Evolutionary conservation across 2,888 invertebrate species (phyloP).

Genomic region (Netelia inedita): DNA sequence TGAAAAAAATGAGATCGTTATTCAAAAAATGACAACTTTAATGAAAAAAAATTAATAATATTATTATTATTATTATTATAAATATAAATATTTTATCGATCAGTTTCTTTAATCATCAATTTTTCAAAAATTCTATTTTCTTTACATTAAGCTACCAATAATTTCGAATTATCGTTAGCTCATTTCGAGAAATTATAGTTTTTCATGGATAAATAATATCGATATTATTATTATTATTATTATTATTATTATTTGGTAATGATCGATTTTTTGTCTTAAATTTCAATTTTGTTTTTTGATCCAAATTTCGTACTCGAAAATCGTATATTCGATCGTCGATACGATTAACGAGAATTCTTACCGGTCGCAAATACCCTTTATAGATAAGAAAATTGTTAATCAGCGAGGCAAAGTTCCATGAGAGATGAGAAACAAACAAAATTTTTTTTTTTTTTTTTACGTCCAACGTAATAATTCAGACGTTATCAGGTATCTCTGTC

Average conservation of each 20-base stretch:
- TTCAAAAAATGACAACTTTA: not conserved
- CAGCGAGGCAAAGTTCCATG: too few species aligned
- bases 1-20: not conserved
- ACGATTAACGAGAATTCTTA: not conserved
- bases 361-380: too few species aligned
- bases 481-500: constrained; percentile 29
- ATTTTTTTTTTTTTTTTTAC: too few species aligned
- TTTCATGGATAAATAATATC: not conserved
- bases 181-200: not conserved
- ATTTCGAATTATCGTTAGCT: not conserved
- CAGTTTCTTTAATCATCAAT: not conserved
- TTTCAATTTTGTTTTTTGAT: not conserved
- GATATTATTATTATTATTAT: not conserved
- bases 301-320: not conserved
- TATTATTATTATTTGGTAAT: not conserved
- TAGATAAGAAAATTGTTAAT: too few species aligned
- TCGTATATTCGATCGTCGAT: not conserved
- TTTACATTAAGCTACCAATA: too few species aligned
- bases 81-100: not conserved
- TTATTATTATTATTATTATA: not conserved
- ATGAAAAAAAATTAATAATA: not conserved
- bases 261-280: not conserved
- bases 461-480: constrained; percentile 40
- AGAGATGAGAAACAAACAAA: too few species aligned
- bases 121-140: not conserved